Conservation (phyloP, 2,888 invertebrate genomes). For the Cantharis nigra region DNA sequence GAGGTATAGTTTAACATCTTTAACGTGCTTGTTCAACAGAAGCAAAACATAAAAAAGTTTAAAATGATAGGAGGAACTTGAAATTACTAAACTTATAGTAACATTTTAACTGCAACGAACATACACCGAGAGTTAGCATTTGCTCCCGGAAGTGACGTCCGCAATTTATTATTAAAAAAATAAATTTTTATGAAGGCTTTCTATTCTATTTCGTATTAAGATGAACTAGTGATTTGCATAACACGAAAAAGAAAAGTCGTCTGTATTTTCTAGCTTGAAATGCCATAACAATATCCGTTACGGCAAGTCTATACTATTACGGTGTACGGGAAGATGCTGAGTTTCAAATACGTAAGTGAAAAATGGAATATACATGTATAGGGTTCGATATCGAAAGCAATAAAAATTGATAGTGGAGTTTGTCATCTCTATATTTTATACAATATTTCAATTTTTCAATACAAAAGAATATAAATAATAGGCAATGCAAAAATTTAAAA, state of each 20-base stretch:
- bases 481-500: background rate
- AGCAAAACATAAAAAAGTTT: background rate
- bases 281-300: slow-evolving; percentile 16
- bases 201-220: background rate
- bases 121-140: background rate
- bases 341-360: slow-evolving; percentile 25
- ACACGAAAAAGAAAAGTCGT: slow-evolving; percentile 20
- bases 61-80: background rate
- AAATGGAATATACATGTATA: slow-evolving; percentile 25
- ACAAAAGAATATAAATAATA: slow-evolving; percentile 14
- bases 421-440: slow-evolving; percentile 20
- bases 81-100: background rate
- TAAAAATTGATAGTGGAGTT: slow-evolving; percentile 28
- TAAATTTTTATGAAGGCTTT: background rate
- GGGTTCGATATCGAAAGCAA: slow-evolving; percentile 23
- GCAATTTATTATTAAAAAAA: background rate
- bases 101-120: background rate
- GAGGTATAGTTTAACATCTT: background rate
- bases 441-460: slow-evolving; percentile 20
- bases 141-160: background rate
- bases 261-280: slow-evolving; percentile 6
- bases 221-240: background rate
- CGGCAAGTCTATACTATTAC: slow-evolving; percentile 7
- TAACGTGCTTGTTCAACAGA: background rate
- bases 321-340: slow-evolving; percentile 13